These are phyloP conservation scores for Nymphicus hollandicus DNA, from an alignment of 2,113 vertebrate genomes.

Conservation along the genomic window DNA sequence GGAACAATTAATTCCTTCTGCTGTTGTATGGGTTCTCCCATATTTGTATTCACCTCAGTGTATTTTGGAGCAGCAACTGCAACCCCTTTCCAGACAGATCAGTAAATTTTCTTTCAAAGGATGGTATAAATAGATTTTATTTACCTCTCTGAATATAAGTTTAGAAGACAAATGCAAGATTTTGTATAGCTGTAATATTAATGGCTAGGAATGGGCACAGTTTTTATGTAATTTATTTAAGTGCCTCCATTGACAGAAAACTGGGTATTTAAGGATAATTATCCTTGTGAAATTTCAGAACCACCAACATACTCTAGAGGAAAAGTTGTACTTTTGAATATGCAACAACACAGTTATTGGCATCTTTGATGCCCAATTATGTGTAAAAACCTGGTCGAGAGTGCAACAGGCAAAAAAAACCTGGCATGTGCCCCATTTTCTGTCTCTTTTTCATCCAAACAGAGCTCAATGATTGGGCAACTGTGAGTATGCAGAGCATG, in stretches of 20 bases:
- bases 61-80: neutral
- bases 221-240: neutral
- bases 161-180: neutral
- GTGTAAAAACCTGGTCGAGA: neutral
- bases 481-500: neutral
- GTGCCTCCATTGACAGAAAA: neutral
- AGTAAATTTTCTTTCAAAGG: neutral
- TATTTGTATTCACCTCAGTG: neutral
- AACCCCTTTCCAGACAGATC: neutral
- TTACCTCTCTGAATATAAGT: neutral
- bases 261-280: neutral
- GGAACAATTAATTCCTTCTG: neutral
- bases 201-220: neutral
- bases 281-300: neutral
- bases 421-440: neutral
- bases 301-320: neutral
- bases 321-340: neutral
- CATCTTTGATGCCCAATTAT: neutral
- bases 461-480: accelerated
- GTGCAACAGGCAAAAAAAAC: neutral
- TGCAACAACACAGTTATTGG: neutral
- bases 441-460: neutral
- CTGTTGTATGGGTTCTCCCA: neutral
- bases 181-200: neutral
- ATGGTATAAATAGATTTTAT: neutral